Percentiles rank a stretch among this genome's conserved stretches.
Evolutionary conservation across 2,797 vertebrate species (phyloP).

Genomic region (Anabacerthia variegaticeps): DNA sequence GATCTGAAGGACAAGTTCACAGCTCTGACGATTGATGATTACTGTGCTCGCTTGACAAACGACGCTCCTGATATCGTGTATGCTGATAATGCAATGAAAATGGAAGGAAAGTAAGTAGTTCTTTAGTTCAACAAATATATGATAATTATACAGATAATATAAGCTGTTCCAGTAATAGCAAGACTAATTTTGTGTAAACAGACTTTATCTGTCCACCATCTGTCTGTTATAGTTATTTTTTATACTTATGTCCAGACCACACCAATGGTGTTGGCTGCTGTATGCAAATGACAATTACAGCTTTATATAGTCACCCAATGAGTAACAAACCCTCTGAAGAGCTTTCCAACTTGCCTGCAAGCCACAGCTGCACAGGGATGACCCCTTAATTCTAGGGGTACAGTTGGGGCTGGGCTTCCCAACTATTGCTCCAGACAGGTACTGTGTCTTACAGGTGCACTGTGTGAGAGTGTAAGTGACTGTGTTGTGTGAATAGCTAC

Average conservation of each 20-base stretch:
- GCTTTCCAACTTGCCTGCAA: not conserved
- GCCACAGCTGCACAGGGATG: not conserved
- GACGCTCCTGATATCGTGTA: conserved; percentile 70
- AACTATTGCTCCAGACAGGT: not conserved
- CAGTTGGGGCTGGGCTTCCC: not conserved
- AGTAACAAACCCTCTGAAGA: not conserved
- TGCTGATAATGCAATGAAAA: conserved; percentile 24
- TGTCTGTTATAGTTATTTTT: not conserved
- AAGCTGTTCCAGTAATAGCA: not conserved
- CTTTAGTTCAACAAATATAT: not conserved
- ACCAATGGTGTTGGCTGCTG: not conserved
- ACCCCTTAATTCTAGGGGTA: not conserved
- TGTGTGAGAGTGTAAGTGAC: not conserved
- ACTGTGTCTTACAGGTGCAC: not conserved
- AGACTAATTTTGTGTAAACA: not conserved
- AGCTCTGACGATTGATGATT: conserved; percentile 85
- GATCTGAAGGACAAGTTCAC: conserved; percentile 88
- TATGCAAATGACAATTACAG: not conserved
- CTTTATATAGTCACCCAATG: not conserved
- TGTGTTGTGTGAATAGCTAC: not conserved
- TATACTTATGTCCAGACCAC: not conserved
- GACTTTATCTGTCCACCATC: not conserved
- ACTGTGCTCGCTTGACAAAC: conserved; percentile 82
- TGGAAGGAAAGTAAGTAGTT: conserved; percentile 76
- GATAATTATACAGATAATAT: not conserved